These are phyloP conservation scores for Notechis scutatus DNA, from an alignment of 2,113 vertebrate genomes.

Conservation along the genomic window DNA sequence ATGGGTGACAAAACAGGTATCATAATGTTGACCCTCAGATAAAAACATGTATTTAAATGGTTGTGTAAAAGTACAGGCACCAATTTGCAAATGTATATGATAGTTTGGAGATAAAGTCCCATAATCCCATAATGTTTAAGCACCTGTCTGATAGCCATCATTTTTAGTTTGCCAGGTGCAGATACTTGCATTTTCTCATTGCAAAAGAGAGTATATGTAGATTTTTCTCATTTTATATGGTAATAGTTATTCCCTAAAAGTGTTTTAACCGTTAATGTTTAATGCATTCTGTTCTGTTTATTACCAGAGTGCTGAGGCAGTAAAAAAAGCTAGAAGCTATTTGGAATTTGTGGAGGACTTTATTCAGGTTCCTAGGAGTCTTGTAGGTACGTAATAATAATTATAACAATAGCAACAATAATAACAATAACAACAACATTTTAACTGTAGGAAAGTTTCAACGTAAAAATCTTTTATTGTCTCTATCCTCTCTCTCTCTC, in stretches of 20 bases:
- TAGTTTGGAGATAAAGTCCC: neutral
- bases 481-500: neutral
- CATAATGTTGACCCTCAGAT: neutral
- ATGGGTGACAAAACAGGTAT: neutral
- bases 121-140: neutral
- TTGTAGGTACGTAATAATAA: conserved; percentile 76
- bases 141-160: neutral
- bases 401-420: conserved; percentile 20
- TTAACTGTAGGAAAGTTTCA: conserved; percentile 12
- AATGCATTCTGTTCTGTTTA: conserved; percentile 14
- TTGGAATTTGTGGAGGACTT: conserved; percentile 84
- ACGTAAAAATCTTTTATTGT: neutral
- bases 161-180: neutral
- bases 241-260: conserved; percentile 2
- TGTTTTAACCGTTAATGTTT: conserved; percentile 35
- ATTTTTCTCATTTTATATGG: neutral
- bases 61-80: neutral
- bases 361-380: conserved; percentile 83
- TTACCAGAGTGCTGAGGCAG: conserved; percentile 79
- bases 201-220: neutral
- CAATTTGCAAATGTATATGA: neutral
- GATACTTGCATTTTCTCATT: neutral
- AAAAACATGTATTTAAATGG: neutral
- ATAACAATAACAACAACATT: conserved; percentile 19
- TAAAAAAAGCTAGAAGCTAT: conserved; percentile 82